Conservation (phyloP, 2,888 invertebrate genomes). For the Tetheella fluctuosa region DNA sequence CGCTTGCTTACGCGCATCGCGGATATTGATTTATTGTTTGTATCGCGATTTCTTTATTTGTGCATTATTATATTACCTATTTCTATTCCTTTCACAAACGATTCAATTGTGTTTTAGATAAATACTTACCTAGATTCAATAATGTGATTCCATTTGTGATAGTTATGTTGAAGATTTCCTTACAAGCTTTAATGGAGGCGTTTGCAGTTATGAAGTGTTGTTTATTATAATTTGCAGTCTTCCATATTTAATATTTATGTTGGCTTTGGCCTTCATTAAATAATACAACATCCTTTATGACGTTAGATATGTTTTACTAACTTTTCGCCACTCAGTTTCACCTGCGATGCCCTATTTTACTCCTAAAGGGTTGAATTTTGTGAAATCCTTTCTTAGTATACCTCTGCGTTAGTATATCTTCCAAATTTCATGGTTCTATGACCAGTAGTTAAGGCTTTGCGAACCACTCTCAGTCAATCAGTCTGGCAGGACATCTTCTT, state of each 20-base stretch:
- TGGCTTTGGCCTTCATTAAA: not conserved
- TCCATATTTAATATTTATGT: not conserved
- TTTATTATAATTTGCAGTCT: constrained; percentile 2
- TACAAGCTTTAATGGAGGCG: not conserved
- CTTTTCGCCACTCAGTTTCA: no score
- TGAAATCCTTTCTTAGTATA: no score
- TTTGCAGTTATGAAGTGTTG: not conserved
- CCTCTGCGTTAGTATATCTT: no score
- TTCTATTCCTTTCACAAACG: not conserved
- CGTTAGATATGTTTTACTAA: not conserved
- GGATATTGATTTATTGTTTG: constrained; percentile 33
- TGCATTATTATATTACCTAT: constrained; percentile 19
- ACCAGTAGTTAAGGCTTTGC: no score
- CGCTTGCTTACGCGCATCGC: constrained; percentile 66
- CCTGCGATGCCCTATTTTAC: no score
- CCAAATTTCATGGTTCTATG: no score
- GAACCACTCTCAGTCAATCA: no score
- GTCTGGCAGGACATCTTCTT: no score
- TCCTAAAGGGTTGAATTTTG: no score
- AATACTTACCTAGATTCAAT: no score
- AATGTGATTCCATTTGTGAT: not conserved
- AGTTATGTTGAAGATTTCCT: constrained; percentile 2
- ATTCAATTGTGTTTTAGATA: not conserved
- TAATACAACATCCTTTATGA: not conserved
- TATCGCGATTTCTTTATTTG: constrained; percentile 28